Conservation (phyloP, 1,140 invertebrate species). For the Conus ventricosus region DNA sequence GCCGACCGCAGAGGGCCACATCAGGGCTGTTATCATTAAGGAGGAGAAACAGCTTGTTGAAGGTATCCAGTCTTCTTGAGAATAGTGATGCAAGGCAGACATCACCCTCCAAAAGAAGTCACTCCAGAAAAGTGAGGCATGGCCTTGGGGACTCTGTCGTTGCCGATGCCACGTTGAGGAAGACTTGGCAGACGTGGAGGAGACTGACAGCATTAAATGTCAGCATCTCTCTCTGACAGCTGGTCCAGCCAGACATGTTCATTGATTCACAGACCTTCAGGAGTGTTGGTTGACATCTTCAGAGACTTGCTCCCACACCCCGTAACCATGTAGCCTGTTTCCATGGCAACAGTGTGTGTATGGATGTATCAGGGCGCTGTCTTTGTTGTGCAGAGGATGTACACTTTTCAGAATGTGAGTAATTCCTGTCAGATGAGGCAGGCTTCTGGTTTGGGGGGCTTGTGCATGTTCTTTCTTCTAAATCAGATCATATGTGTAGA, state of each 20-base stretch:
- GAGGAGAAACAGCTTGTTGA: too few relatives aligned
- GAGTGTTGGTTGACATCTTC: not conserved
- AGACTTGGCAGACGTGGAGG: not conserved
- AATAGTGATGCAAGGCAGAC: too few relatives aligned
- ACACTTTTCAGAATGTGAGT: not conserved
- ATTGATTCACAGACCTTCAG: not conserved
- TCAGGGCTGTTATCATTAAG: too few relatives aligned
- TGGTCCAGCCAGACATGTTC: not conserved
- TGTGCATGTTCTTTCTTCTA: too few relatives aligned
- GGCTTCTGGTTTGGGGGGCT: too few relatives aligned
- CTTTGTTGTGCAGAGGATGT: not conserved
- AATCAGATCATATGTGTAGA: too few relatives aligned
- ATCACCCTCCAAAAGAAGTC: too few relatives aligned
- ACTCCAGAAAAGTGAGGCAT: too few relatives aligned
- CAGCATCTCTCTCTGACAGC: not conserved
- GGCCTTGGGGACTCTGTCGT: too few relatives aligned
- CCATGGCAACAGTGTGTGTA: not conserved
- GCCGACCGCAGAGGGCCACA: too few relatives aligned
- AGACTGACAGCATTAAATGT: not conserved
- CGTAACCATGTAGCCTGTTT: not conserved
- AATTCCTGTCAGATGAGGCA: not conserved
- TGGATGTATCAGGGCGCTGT: not conserved
- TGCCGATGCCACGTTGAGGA: too few relatives aligned
- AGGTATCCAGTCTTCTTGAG: too few relatives aligned
- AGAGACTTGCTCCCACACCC: not conserved